Base-by-base conservation (phyloP, 2,113 vertebrate species). In the Gobiocypris rarus region DNA sequence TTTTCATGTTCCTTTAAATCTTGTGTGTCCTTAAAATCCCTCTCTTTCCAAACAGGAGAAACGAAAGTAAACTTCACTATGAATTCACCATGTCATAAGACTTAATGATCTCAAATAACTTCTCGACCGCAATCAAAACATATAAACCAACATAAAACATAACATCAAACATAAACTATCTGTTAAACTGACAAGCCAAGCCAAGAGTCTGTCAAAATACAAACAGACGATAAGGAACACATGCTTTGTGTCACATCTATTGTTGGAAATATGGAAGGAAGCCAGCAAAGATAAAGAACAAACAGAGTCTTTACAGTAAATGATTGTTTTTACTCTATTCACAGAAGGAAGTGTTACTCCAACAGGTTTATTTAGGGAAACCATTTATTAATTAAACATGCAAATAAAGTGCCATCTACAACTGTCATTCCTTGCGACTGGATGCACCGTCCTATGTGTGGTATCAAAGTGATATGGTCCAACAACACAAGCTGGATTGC, bases 181-280 rank as follows among this genome's bases (percentile, higher is more conserved):
- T 19, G n/a, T 45, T 86, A 78, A 71, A 78, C 38, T 61, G 48
- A 63, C 58, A 79, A 43, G 34, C 59, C 31, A 61, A 26, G 15
- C 17, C 43, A 56, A n/a, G 38, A 22, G 56, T 26, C 88, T 82
- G 77, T 71, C 78, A 81, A 84, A 89, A 89, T 69, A 87, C 9
- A 65, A 54, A 73, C 34, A 41, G 48, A 43, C 8, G 86, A 89
- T 85, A 83, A 86, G 65, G 50, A 74, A 41, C 15, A 34, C 19
- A 38, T 73, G 75, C 2, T 71, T 73, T 77, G 65, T 61, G 34
- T 70, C 61, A 26, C 50, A 65, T 67, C 52, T 24, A 75, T 81
- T 50, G 65, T 77, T 69, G 63, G 69, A 67, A 63, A 3, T 24
- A 10, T 80, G 56, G 52, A 59, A 31, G 61, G 24, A 84, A 48